Percentiles rank a stretch among this genome's conserved stretches.
Conservation (phyloP, 1,140 invertebrate species). For the Panagrolaimus sp. region DNA sequence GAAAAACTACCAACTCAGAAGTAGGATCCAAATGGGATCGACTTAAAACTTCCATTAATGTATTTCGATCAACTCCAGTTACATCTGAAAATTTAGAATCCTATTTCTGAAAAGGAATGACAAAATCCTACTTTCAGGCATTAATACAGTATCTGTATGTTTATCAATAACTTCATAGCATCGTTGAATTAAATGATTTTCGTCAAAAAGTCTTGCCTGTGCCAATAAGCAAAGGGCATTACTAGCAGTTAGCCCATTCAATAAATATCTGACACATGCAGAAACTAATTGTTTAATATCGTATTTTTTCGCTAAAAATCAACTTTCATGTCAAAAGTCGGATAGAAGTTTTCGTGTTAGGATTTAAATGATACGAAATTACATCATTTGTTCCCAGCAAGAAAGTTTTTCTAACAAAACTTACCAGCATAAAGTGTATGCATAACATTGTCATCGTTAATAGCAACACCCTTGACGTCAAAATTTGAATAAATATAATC, state of each 20-base stretch:
- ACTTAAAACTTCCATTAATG: conserved; percentile 29
- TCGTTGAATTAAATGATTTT: conserved; percentile 26
- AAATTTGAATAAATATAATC: conserved; percentile 33
- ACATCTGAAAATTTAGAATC: conserved; percentile 10
- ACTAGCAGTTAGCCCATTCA: conserved; percentile 25
- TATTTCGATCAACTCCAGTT: conserved; percentile 30
- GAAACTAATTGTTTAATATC: conserved; percentile 27
- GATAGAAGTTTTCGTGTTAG: neutral
- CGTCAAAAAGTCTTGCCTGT: conserved; percentile 33
- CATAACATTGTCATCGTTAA: conserved; percentile 37
- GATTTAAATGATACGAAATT: too few species aligned
- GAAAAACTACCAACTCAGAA: conserved; percentile 29
- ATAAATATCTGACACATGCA: conserved; percentile 31
- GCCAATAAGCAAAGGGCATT: conserved; percentile 34
- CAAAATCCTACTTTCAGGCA: conserved; percentile 14
- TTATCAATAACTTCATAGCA: conserved; percentile 34
- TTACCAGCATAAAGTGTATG: conserved; percentile 30
- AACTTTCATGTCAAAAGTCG: neutral
- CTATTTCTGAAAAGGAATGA: neutral
- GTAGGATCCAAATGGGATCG: conserved; percentile 29
- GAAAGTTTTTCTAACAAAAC: neutral
- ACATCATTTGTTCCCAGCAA: too few species aligned
- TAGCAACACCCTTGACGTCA: conserved; percentile 24
- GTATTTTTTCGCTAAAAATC: conserved; percentile 34
- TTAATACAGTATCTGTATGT: conserved; percentile 27